These are phyloP conservation scores for Sebastes kiyomatsui DNA, from an alignment of 2,797 vertebrate species.

Conservation along the genomic window DNA sequence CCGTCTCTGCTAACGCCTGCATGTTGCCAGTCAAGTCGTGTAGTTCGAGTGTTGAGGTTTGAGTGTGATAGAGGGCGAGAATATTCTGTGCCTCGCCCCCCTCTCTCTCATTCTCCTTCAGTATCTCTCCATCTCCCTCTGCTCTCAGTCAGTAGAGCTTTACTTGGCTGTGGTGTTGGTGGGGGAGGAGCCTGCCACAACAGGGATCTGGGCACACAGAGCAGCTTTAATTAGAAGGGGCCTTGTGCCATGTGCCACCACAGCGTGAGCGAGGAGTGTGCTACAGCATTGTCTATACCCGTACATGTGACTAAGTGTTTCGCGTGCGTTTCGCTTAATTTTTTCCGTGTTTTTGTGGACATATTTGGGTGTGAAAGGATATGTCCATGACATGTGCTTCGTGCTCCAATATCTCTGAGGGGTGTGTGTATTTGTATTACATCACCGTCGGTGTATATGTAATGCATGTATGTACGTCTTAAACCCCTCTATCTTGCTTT, in stretches of 20 bases:
- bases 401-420: not conserved
- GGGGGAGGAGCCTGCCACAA: constrained; percentile 73
- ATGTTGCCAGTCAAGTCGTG: constrained; percentile 9
- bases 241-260: constrained; percentile 76
- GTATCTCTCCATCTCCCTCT: constrained; percentile 57
- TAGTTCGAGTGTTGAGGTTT: constrained; percentile 21
- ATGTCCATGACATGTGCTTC: not conserved
- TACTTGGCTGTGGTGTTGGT: constrained; percentile 54
- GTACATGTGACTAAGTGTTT: not conserved
- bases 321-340: not conserved
- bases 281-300: constrained; percentile 26
- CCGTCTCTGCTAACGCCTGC: constrained; percentile 31
- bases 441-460: not conserved
- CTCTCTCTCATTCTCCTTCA: constrained; percentile 41
- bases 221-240: constrained; percentile 83
- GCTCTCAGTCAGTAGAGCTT: constrained; percentile 57
- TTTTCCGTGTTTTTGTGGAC: not conserved
- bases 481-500: not conserved
- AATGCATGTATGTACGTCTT: not conserved
- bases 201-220: constrained; percentile 76
- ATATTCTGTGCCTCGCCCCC: constrained; percentile 39
- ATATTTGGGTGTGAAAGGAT: not conserved
- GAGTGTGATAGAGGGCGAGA: constrained; percentile 42
- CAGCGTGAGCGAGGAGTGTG: constrained; percentile 52
- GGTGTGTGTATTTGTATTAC: not conserved